Base-by-base conservation (phyloP, 2,113 vertebrate genomes). In the Rostratula benghalensis region DNA sequence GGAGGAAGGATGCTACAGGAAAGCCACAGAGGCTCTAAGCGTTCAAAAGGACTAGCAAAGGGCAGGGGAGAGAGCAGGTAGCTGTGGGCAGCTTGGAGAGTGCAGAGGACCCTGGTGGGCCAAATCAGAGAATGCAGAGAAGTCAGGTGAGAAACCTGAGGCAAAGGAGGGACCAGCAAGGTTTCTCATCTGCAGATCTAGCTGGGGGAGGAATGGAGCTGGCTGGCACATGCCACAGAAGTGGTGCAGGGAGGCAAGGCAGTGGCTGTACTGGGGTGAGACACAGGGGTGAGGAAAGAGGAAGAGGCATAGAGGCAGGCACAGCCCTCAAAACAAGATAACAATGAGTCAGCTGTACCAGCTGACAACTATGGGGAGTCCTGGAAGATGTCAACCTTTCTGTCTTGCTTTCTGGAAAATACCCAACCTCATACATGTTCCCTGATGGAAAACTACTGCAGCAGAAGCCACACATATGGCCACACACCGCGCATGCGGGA, bases 401-500 rank as follows among this genome's bases (percentile, higher is more conserved):
- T 75, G 50, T 60, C 70, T 88, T 35, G 13, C 75, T 88, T 94
- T 88, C 90, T 94, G 94, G 91, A 97, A 97, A 97, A 93, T 88
- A 94, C 87, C 84, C 83, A 79, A 60, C 51, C 41, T 90, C 1
- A 4, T 64, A 74, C 45, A 31, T 1, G 4, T 35, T 76, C 70
- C 25, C 57, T 6, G 1, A 18, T 89, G 96, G 96, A 96, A 96
- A 95, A 94, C 89, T 97, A 94, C 96, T 85, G 76, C 92, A 95
- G 69, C 41, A 80, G 75, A 68, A 87, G 46, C 56, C 63, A 71
- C 78, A 68, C 53, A 21, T 0, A 0, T 2, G 12, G 56, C 51
- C 1, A 1, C n/a, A 35, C 31, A 10, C 13, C 0, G 1, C 70
- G 50, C 20, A 9, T 45, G 56, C 0, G 1, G 56, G 30, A 68